Conservation (phyloP, 2,113 vertebrate species). For the Lamprologus ornatipinnis region DNA sequence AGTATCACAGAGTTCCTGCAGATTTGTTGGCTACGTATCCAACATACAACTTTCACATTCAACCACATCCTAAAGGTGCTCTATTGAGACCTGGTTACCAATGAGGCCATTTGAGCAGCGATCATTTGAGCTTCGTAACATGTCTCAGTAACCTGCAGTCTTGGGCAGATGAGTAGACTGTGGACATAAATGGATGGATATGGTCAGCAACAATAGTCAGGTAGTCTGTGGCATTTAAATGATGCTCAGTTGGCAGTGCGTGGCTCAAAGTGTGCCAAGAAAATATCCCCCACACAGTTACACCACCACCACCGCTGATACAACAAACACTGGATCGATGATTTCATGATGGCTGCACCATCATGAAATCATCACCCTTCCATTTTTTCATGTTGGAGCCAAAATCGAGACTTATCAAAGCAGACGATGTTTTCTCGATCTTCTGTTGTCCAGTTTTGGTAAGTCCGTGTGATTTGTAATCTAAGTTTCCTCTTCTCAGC, state of each 20-base stretch:
- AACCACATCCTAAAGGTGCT: not conserved
- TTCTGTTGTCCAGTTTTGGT: not conserved
- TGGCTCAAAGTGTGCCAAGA: not conserved
- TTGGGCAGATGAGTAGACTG: not conserved
- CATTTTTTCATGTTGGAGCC: not conserved
- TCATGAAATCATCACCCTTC: not conserved
- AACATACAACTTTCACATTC: not conserved
- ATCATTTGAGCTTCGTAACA: not conserved
- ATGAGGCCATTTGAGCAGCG: not conserved
- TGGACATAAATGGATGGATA: not conserved
- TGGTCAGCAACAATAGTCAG: not conserved
- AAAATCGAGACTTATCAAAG: not conserved
- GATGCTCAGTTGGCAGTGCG: not conserved
- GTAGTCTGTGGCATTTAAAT: not conserved
- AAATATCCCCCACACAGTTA: not conserved
- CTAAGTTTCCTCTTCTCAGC: not conserved
- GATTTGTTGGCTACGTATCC: not conserved
- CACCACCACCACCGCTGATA: rapidly evolving
- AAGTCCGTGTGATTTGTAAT: not conserved
- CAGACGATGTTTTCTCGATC: not conserved
- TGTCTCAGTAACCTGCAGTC: not conserved
- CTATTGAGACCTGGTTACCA: not conserved
- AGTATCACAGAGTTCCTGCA: not conserved
- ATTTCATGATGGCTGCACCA: not conserved
- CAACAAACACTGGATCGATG: not conserved